Base-by-base conservation (phyloP, 2,113 vertebrate species). In the Morone saxatilis region DNA sequence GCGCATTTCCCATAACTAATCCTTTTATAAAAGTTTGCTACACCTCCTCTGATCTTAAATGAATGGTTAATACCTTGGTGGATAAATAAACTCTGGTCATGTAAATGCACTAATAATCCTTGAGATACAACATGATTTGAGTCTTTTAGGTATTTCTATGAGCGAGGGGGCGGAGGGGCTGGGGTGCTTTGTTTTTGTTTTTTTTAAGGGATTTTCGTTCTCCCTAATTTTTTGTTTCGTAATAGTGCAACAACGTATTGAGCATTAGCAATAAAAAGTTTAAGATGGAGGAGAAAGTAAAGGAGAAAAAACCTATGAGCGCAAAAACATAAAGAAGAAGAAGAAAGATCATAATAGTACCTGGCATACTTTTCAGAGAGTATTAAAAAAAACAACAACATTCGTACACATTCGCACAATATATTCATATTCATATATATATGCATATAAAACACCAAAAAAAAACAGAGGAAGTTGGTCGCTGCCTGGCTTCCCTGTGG, bases 391-490 rank as follows among this genome's bases (percentile, higher is more conserved):
- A 92, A 93, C 65, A 93, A 91, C 83, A 94, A 95, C 93, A 94
- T 93, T 95, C 95, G 67, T 86, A 90, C 95, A 95, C 94, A 93
- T 95, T 95, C 94, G 78, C 93, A 95, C 94, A 93, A 94, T 94
- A 95, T 94, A 95, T 94, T 93, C 91, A 95, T 95, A 94, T 94
- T 91, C 89, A 93, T 94, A 94, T 94, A 93, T 93, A 91, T 94
- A 94, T 91, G 90, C 89, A 92, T 95, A 95, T 94, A 95, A 95
- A 95, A 96, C 94, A 95, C 93, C 93, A 94, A 94, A 86, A 31
- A 25, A 31, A 90, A 94, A 90, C 71, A 47, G 85, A 93, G 92
- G 89, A 92, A 84, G 87, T 86, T 82, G 92, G 87, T 94, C 88
- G 66, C 92, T 91, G 94, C 83, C 85, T 85, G 88, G 84, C 92